Conservation (phyloP, 2,888 invertebrate species). For the Hymenopus coronatus region DNA sequence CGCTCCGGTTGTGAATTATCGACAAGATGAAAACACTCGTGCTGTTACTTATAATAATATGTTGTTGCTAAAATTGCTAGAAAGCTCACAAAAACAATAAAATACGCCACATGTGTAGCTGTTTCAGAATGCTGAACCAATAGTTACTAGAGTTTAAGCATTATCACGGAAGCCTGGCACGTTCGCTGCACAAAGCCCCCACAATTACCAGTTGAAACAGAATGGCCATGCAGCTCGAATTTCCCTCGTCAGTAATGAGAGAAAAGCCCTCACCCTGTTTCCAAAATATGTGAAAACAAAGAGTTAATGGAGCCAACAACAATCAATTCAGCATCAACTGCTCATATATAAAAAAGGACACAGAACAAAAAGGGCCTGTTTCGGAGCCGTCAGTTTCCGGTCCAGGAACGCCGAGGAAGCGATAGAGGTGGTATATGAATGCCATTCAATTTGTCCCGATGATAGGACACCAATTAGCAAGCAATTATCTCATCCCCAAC, state of each 20-base stretch:
- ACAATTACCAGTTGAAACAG: background rate
- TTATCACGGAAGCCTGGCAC: background rate
- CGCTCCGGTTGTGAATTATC: no score
- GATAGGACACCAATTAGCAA: conserved; percentile 1
- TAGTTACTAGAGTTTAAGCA: no score
- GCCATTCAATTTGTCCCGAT: background rate
- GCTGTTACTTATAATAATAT: no score
- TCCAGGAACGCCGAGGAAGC: background rate
- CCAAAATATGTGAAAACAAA: background rate
- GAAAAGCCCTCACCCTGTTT: no score
- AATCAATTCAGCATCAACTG: background rate
- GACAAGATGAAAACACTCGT: no score
- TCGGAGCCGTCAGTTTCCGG: background rate
- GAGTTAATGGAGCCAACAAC: background rate
- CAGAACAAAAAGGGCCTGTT: background rate
- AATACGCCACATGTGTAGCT: no score
- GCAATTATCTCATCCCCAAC: background rate
- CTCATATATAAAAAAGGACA: background rate
- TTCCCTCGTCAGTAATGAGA: background rate
- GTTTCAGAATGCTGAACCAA: no score
- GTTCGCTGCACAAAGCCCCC: background rate
- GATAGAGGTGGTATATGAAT: background rate
- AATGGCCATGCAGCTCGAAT: background rate
- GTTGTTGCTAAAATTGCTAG: no score
- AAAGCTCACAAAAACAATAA: no score